These are phyloP conservation scores for Parazoanthus atlanticus DNA, from an alignment of 92 coral and sea anemone genomes.

Conservation along the genomic window DNA sequence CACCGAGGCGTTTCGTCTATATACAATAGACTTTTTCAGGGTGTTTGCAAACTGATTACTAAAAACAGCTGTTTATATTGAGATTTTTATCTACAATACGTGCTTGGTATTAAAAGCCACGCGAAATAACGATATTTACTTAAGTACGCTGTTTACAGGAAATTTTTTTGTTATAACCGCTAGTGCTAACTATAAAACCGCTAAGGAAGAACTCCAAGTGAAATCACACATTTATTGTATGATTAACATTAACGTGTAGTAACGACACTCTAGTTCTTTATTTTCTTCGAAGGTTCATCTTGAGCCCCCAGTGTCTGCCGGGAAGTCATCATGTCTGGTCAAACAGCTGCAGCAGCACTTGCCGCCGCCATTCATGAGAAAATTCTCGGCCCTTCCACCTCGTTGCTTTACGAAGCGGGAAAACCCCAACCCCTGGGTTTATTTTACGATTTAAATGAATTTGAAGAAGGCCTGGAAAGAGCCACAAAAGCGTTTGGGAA, in stretches of 20 bases:
- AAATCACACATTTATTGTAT: too few species aligned
- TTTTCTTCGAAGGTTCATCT: not conserved
- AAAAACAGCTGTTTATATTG: too few species aligned
- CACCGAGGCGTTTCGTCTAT: too few species aligned
- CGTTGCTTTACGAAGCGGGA: slow-evolving; percentile 59
- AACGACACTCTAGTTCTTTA: not conserved
- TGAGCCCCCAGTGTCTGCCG: not conserved
- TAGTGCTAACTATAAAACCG: too few species aligned
- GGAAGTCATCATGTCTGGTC: slow-evolving; percentile 70
- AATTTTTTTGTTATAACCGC: too few species aligned
- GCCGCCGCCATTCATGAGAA: slow-evolving; percentile 61
- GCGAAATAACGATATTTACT: too few species aligned
- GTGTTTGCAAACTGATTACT: too few species aligned
- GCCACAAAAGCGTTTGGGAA: slow-evolving; percentile 72
- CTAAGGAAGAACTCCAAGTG: too few species aligned
- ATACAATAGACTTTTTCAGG: too few species aligned
- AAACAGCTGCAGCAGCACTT: slow-evolving; percentile 70
- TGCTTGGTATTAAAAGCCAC: too few species aligned
- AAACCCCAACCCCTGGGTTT: slow-evolving; percentile 80
- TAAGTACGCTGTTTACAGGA: too few species aligned
- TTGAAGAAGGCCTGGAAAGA: slow-evolving; percentile 75
- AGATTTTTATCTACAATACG: too few species aligned
- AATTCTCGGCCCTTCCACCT: slow-evolving; percentile 67
- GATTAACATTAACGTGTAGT: not conserved
- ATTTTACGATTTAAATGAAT: slow-evolving; percentile 87